Conservation (phyloP, 2,797 vertebrate genomes). For the Acropternis orthonyx region DNA sequence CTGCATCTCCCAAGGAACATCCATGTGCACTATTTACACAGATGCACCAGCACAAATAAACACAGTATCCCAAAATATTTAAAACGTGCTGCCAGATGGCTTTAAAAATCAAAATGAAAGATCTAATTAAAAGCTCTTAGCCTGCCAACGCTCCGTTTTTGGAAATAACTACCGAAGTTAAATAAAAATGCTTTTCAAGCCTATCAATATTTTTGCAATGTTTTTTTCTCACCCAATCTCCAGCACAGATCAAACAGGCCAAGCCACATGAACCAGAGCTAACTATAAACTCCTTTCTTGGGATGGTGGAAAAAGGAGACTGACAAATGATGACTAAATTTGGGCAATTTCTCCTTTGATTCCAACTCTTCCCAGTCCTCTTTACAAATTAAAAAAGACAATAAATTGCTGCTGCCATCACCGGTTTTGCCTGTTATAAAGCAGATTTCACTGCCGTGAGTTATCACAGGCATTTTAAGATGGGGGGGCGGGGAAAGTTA, state of each 20-base stretch:
- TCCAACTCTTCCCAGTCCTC: neutral
- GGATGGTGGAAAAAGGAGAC: accelerated
- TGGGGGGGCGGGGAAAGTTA: neutral
- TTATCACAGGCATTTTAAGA: neutral
- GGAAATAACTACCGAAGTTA: neutral
- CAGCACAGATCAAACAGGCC: neutral
- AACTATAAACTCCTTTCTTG: neutral
- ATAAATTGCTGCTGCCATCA: neutral
- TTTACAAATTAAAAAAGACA: neutral
- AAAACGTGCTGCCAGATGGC: slow-evolving; percentile 24
- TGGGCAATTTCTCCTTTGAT: neutral
- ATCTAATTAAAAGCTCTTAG: slow-evolving; percentile 20
- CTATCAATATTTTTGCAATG: neutral
- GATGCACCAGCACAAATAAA: neutral
- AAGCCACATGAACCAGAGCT: neutral
- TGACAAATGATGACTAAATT: neutral
- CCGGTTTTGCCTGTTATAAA: neutral
- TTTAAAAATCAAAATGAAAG: neutral
- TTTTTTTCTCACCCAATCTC: neutral
- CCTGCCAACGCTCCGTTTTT: neutral
- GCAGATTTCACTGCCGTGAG: neutral
- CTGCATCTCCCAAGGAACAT: neutral
- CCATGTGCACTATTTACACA: neutral
- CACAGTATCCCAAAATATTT: neutral
- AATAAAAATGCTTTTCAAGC: neutral